These are phyloP conservation scores for Trimorus sp. DNA, from an alignment of 2,888 invertebrate genomes.

Conservation along the genomic window DNA sequence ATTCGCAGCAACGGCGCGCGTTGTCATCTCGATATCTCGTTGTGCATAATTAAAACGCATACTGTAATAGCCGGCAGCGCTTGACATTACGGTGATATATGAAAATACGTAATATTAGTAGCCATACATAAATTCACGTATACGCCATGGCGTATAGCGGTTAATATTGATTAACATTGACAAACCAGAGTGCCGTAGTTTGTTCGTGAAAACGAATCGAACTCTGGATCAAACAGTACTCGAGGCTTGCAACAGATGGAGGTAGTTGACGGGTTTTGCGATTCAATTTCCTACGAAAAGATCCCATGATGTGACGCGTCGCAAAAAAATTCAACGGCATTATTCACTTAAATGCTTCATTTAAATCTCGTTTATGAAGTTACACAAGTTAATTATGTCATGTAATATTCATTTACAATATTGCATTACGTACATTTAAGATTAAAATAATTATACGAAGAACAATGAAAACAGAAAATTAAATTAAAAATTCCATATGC, in stretches of 20 bases:
- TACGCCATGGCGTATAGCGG: slow-evolving; percentile 44
- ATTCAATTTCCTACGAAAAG: too few species aligned
- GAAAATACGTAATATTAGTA: slow-evolving; percentile 60
- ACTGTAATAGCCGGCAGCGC: slow-evolving; percentile 47
- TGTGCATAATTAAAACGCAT: slow-evolving; percentile 64
- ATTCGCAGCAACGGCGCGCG: slow-evolving; percentile 38
- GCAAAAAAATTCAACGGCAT: too few species aligned
- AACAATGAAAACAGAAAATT: too few species aligned
- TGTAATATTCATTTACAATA: too few species aligned
- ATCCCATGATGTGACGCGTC: too few species aligned
- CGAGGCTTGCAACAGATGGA: slow-evolving; percentile 31
- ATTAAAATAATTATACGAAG: too few species aligned
- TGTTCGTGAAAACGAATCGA: slow-evolving; percentile 43
- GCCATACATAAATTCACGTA: slow-evolving; percentile 56
- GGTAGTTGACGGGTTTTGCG: slow-evolving; percentile 19
- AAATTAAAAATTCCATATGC: too few species aligned
- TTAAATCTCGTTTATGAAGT: too few species aligned
- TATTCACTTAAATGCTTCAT: too few species aligned
- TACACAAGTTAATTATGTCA: too few species aligned
- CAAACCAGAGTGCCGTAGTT: slow-evolving; percentile 34
- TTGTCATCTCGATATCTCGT: slow-evolving; percentile 59
- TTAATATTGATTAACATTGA: slow-evolving; percentile 63
- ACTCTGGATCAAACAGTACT: slow-evolving; percentile 25
- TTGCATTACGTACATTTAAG: too few species aligned
- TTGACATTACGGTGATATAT: slow-evolving; percentile 63